These are phyloP conservation scores for Eueremaeus valkanovi DNA, from an alignment of 2,888 invertebrate species.

Conservation along the genomic window DNA sequence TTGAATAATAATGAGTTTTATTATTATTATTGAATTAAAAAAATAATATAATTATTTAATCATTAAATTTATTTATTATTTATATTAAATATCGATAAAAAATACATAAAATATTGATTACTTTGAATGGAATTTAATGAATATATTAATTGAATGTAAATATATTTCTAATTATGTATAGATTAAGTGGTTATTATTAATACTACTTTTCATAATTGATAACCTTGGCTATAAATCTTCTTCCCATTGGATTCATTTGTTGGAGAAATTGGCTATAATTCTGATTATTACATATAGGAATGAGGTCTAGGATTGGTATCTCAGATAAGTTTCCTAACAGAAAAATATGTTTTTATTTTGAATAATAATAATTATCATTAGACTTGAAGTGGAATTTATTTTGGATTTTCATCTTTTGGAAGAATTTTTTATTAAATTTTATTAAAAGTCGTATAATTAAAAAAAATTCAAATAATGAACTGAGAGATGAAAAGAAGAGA, in stretches of 20 bases:
- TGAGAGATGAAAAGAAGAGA: background rate
- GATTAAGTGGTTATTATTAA: no score
- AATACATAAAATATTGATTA: no score
- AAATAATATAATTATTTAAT: background rate
- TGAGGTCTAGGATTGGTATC: no score
- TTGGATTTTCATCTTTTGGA: background rate
- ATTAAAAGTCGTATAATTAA: constrained; percentile 10
- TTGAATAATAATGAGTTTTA: constrained; percentile 18
- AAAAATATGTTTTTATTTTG: background rate
- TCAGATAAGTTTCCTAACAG: background rate
- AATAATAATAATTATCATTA: background rate
- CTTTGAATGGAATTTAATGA: no score
- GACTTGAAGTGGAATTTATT: background rate
- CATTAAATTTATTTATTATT: no score
- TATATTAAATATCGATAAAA: no score
- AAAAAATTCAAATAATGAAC: no score
- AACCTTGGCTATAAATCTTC: no score
- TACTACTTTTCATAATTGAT: no score
- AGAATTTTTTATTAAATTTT: background rate
- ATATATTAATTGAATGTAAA: background rate
- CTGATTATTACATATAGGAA: no score
- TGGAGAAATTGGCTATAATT: no score
- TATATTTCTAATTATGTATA: background rate
- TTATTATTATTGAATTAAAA: background rate
- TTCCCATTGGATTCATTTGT: no score